Evolutionary conservation across 2,113 vertebrate genomes (phyloP), one percentile per base, ranked within the genome.

Genomic region (Pluvianellus socialis): DNA sequence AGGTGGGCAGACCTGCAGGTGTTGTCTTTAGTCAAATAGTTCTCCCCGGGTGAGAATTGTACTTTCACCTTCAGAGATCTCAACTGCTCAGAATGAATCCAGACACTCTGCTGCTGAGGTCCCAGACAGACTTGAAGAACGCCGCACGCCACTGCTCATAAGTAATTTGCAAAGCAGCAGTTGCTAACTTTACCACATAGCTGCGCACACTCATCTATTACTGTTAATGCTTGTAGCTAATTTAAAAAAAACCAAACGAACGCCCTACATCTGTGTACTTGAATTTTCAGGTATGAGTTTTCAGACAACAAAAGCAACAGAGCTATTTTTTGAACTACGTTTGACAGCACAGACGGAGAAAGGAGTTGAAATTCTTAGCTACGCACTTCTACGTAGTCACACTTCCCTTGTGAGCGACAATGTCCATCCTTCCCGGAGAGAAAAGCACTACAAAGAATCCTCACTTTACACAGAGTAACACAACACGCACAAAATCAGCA

Each of bases 11-110:
- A 79, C 7, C 49, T 12, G 22, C 40, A 14, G n/a, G 38, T 7
- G 7, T 38, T 40, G 42, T 6, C 45, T 16, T 44, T 0, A 30
- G 20, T 7, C 63, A 62, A 19, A 45, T 0, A 35, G 10, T 8
- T 53, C 33, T 72, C 27, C 38, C 61, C 16, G n/a, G 63, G 14
- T 17, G 27, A 67, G n/a, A 79, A 40, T 0, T 0, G n/a, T 14
- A 33, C 8, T 28, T n/a, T 14, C n/a, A n/a, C 58, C 52, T 79
- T 53, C 86, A 84, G 19, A 95, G 75, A 82, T 20, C 28, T 27
- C 38, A 50, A 2, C 30, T 35, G n/a, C 82, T 59, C 83, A 35
- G 40, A 61, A 74, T 0, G 19, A 62, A 86, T 23, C 45, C 83
- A 86, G 42, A 45, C 52, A 58, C 22, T 27, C 58, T 44, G 33